Base-by-base conservation (phyloP, 1,140 invertebrate genomes). In the Luehdorfia chinensis region DNA sequence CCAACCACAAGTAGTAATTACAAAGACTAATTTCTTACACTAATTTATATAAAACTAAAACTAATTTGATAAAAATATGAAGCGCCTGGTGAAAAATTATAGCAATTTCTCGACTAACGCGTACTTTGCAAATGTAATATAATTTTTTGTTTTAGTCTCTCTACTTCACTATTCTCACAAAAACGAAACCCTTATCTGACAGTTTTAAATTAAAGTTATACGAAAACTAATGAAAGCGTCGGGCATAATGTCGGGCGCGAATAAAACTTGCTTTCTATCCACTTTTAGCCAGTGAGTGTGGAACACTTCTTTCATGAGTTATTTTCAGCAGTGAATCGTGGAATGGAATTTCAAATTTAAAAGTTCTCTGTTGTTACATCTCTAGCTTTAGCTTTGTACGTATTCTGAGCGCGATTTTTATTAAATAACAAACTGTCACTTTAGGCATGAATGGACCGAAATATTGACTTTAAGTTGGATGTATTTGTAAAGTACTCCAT, bases 271-370 rank as follows among this genome's bases (percentile, higher is more conserved):
- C 33, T 36, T 51, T 32, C 37, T 44, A 45, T 41, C 37, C 30
- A 41, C 19, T 52, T 52, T 52, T 52, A 25, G 4, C 16, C n/a
- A n/a, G 15, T 27, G 32, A 37, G 28, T 36, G 18, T 19, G 47
- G 32, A 47, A 39, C 27, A 28, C 43, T 52, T 34, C 47, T 43
- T 52, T 52, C 34, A 46, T 30, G 27, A 46, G 50, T 52, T 52
- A 52, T 52, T 47, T 46, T 46, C 50, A 52, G 34, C 16, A 18
- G 19, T 32, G 11, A 33, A 9, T 25, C 25, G 50, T 31, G 7
- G 43, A 31, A 46, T 37, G 41, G 41, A 45, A 51, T 45, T 51
- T 51, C 23, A 51, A 51, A 51, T 32, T 52, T 41, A 44, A 50
- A 52, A 23, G 32, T 51, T 43, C 18, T 28, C 41, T 51, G 31